Evolutionary conservation across 2,797 vertebrate genomes (phyloP).

Genomic region (Paramormyrops hopkinsi): DNA sequence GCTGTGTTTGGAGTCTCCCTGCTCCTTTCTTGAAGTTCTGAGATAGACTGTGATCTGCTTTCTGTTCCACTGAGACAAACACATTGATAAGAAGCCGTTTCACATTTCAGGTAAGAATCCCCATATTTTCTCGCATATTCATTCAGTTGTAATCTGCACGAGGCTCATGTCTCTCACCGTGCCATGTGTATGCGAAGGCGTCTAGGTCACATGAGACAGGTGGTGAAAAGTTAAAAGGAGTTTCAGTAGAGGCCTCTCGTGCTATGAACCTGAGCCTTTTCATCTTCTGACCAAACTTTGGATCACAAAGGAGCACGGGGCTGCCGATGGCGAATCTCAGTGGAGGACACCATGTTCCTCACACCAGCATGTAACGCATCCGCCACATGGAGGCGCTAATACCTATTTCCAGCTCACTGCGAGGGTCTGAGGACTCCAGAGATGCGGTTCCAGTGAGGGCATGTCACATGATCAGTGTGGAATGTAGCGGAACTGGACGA

Average conservation of each 20-base stretch:
- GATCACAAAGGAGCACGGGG: background rate
- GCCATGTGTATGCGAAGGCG: background rate
- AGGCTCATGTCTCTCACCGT: constrained; percentile 24
- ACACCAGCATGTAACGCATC: background rate
- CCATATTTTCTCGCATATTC: constrained; percentile 41
- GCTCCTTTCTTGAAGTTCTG: background rate
- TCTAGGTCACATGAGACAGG: background rate
- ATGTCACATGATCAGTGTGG: background rate
- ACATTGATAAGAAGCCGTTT: constrained; percentile 31
- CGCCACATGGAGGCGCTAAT: background rate
- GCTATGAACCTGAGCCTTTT: background rate
- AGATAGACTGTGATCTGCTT: background rate
- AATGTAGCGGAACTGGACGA: background rate
- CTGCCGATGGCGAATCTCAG: background rate
- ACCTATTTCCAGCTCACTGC: background rate
- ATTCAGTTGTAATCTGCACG: constrained; percentile 26
- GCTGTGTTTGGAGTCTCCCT: background rate
- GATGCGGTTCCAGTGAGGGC: background rate
- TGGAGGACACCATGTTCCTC: background rate
- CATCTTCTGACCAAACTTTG: background rate
- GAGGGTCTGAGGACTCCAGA: background rate
- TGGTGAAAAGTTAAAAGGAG: background rate
- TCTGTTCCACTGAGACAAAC: constrained; percentile 41
- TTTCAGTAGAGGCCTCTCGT: background rate
- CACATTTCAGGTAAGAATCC: constrained; percentile 27